Conservation (phyloP, 2,888 invertebrate species). For the Drosophila melanocephala region DNA sequence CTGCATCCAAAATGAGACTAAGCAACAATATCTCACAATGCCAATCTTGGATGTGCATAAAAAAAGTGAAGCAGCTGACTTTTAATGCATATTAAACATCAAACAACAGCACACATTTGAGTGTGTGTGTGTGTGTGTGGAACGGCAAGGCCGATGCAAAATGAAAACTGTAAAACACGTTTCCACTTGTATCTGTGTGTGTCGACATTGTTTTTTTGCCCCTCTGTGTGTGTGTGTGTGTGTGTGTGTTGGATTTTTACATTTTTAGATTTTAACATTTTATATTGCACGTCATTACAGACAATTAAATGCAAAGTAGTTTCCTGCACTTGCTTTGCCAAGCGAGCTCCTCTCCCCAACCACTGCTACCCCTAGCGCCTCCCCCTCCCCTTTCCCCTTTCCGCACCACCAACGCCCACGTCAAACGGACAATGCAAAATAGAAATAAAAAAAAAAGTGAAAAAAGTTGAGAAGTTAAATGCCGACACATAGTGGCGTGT, state of each 20-base stretch:
- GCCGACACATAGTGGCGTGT: slow-evolving; percentile 79
- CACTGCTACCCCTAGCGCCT: slow-evolving; percentile 4
- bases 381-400: not conserved
- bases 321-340: slow-evolving; percentile 84
- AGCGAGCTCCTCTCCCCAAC: slow-evolving; percentile 53
- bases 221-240: slow-evolving; percentile 8
- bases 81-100: slow-evolving; percentile 44
- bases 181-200: slow-evolving; percentile 57
- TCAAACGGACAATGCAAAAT: slow-evolving; percentile 63
- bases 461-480: slow-evolving; percentile 81
- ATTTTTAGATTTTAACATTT: slow-evolving; percentile 84
- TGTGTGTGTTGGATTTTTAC: slow-evolving; percentile 56
- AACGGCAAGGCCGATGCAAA: slow-evolving; percentile 57
- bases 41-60: slow-evolving; percentile 15
- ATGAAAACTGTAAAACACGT: slow-evolving; percentile 62
- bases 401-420: slow-evolving; percentile 44
- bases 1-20: not conserved
- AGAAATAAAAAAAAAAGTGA: slow-evolving; percentile 57
- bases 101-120: slow-evolving; percentile 23
- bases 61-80: slow-evolving; percentile 32
- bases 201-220: slow-evolving; percentile 42
- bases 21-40: slow-evolving; percentile 9
- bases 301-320: slow-evolving; percentile 86
- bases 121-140: not conserved
- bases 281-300: slow-evolving; percentile 86